Evolutionary conservation across 1,140 invertebrate genomes (phyloP).

Genomic region (Mylabris phalerata): DNA sequence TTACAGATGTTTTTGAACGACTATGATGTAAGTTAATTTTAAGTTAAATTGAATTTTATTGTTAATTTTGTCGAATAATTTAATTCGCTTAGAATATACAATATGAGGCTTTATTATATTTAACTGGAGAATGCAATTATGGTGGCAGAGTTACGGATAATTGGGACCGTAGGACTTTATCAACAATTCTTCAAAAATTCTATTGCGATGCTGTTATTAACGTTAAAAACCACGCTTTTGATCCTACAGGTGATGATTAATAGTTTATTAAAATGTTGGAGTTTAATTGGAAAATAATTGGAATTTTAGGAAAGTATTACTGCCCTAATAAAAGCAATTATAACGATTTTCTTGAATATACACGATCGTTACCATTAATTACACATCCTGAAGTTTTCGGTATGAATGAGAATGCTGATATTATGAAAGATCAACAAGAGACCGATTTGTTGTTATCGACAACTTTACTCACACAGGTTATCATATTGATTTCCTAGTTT

Average conservation of each 20-base stretch:
- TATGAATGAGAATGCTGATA: slow-evolving; percentile 90
- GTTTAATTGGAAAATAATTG: not conserved
- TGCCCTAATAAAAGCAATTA: slow-evolving; percentile 69
- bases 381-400: slow-evolving; percentile 84
- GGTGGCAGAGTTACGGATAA: slow-evolving; percentile 92
- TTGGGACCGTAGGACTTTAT: slow-evolving; percentile 84
- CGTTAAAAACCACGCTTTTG: slow-evolving; percentile 52
- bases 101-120: slow-evolving; percentile 80
- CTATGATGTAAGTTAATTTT: slow-evolving; percentile 50
- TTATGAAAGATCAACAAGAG: slow-evolving; percentile 88
- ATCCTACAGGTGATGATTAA: slow-evolving; percentile 47
- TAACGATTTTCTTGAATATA: slow-evolving; percentile 69
- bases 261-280: slow-evolving; percentile 3
- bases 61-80: too few species aligned
- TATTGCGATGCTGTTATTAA: slow-evolving; percentile 58
- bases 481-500: not conserved
- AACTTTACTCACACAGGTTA: slow-evolving; percentile 77
- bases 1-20: slow-evolving; percentile 85
- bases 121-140: slow-evolving; percentile 95
- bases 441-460: slow-evolving; percentile 72
- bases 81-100: slow-evolving; percentile 59
- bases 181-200: slow-evolving; percentile 75
- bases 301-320: slow-evolving; percentile 58
- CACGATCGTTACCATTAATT: slow-evolving; percentile 68
- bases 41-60: not conserved